Evolutionary conservation across 2,797 vertebrate genomes (phyloP).

Genomic region (Cossypha heuglini): DNA sequence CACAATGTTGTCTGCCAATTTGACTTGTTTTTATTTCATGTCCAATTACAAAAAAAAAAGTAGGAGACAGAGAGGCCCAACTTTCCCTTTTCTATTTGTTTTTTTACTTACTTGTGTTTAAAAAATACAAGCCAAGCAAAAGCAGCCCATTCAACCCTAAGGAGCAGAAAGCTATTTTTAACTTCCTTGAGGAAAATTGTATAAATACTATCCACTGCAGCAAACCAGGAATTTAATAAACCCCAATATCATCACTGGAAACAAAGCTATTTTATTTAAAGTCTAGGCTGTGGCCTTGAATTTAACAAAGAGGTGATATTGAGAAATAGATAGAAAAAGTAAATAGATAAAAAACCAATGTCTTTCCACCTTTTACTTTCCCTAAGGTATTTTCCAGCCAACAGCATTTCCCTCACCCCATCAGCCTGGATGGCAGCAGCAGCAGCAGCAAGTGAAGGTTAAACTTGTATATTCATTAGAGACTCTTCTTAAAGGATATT

Average conservation of each 20-base stretch:
- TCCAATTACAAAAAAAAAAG: constrained; percentile 23
- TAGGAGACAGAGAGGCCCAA: background rate
- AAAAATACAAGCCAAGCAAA: background rate
- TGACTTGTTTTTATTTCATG: constrained; percentile 55
- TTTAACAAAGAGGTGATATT: background rate
- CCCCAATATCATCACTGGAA: constrained; percentile 6
- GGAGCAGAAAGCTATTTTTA: constrained; percentile 28
- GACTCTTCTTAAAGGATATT: background rate
- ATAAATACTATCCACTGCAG: background rate
- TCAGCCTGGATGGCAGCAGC: background rate
- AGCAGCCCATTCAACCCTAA: background rate
- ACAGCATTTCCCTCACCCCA: background rate
- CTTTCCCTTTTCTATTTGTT: background rate
- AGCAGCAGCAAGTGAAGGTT: background rate
- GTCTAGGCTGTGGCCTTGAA: background rate
- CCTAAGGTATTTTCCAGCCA: background rate
- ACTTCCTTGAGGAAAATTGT: constrained; percentile 9
- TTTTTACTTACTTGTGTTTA: background rate
- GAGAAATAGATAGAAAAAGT: background rate
- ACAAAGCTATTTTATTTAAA: constrained; percentile 44
- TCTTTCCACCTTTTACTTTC: background rate
- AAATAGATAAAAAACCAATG: background rate
- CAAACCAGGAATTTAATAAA: constrained; percentile 42
- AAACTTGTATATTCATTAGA: background rate
- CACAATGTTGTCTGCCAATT: constrained; percentile 25